Percentiles rank a stretch among this genome's conserved stretches.
Evolutionary conservation across 2,888 invertebrate genomes (phyloP).

Genomic region (Oligia fasciuncula): DNA sequence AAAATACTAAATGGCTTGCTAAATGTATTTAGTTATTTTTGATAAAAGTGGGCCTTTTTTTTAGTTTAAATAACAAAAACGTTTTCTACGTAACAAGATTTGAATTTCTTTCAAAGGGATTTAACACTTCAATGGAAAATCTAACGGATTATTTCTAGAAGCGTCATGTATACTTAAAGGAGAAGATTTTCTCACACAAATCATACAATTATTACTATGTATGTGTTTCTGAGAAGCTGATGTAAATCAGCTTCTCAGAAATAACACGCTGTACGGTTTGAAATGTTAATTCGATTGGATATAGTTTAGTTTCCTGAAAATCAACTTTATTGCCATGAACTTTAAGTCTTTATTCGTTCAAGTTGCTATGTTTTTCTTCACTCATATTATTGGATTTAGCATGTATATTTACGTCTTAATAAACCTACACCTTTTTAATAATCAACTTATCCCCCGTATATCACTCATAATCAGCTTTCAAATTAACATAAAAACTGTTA

Average conservation of each 20-base stretch:
- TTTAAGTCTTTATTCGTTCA: constrained; percentile 10
- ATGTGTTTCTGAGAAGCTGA: too few relatives aligned
- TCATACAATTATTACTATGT: constrained; percentile 3
- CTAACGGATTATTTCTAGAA: not conserved
- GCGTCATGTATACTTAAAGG: not conserved
- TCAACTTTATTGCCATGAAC: accelerated
- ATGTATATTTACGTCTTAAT: constrained; percentile 11
- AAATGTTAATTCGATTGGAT: not conserved
- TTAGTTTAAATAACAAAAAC: not conserved
- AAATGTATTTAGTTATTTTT: not conserved
- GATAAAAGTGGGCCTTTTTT: too few relatives aligned
- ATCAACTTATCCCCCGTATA: constrained; percentile 31
- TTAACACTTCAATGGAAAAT: not conserved
- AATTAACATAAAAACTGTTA: constrained; percentile 59
- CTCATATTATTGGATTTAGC: not conserved
- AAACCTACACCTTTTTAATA: constrained; percentile 23
- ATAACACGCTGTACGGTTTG: constrained; percentile 3
- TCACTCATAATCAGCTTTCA: constrained; percentile 62
- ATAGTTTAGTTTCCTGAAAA: not conserved
- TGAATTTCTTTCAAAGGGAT: not conserved
- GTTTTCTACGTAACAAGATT: not conserved
- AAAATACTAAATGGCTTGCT: not conserved
- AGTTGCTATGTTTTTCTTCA: not conserved
- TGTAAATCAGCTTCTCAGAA: not conserved
- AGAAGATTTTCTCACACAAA: constrained; percentile 11